phyloP scores from a whole-genome alignment of 2,113 vertebrate genomes.

The Tyrannus savana region DNA sequence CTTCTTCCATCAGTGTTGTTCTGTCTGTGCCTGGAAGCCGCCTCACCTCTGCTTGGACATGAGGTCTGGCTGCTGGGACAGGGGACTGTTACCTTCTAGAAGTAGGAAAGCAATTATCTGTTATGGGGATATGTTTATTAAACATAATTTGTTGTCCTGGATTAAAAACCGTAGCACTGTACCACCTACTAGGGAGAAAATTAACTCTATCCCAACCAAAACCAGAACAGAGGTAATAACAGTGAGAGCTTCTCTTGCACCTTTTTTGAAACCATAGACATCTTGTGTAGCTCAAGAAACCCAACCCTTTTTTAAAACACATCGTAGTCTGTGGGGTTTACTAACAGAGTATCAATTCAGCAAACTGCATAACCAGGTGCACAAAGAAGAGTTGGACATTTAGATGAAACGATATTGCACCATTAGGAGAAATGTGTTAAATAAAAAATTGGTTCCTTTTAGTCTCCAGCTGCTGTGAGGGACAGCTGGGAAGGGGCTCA shows the following conservation, averaged over 20 bases:
- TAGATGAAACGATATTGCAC: neutral
- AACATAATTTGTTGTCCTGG: neutral
- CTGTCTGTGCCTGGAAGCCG: neutral
- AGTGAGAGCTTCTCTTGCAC: neutral
- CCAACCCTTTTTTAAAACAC: neutral
- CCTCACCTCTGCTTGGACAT: fast-evolving
- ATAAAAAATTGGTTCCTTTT: neutral
- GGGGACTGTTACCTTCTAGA: neutral
- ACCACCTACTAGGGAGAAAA: neutral
- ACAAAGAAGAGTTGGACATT: neutral
- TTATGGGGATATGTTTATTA: neutral
- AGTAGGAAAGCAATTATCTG: neutral
- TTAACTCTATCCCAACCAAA: neutral
- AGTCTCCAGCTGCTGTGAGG: neutral
- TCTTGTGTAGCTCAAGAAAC: neutral
- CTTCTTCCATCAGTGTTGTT: neutral
- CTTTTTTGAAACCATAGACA: neutral
- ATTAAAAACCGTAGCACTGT: neutral
- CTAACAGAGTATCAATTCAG: neutral
- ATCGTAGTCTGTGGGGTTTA: neutral
- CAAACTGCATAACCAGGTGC: neutral
- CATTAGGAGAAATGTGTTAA: neutral
- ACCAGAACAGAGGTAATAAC: neutral
- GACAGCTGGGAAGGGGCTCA: neutral
- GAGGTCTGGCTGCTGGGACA: neutral